A percentile compares a stretch with the other conserved stretches of the same genome.
These are phyloP conservation scores for Rhagonycha fulva DNA, from an alignment of 2,888 invertebrate genomes.

Conservation along the genomic window DNA sequence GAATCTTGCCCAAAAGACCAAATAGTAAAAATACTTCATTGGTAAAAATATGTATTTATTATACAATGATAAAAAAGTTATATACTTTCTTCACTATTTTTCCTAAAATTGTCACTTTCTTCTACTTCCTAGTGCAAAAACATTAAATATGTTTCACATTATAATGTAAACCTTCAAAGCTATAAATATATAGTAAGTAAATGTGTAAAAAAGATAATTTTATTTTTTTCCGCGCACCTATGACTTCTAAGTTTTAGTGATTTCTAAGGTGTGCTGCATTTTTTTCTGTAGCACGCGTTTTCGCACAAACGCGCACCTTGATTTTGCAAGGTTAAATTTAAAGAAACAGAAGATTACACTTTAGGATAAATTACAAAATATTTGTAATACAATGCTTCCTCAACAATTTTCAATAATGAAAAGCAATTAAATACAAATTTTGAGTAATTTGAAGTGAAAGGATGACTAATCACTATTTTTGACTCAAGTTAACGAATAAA, in stretches of 20 bases:
- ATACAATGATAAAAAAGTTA: neutral
- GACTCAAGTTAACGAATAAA: neutral
- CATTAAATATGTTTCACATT: neutral
- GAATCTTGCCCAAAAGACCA: neutral
- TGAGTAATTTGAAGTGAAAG: neutral
- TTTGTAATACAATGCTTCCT: neutral
- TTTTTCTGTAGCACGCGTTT: neutral
- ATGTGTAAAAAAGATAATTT: neutral
- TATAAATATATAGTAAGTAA: neutral
- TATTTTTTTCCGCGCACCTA: neutral
- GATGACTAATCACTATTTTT: neutral
- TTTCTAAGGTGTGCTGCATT: neutral
- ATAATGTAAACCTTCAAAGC: neutral
- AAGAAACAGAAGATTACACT: neutral
- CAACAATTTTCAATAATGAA: neutral
- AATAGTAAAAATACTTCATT: neutral
- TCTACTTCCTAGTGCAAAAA: neutral
- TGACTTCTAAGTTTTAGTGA: neutral
- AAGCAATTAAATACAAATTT: neutral
- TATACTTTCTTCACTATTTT: neutral
- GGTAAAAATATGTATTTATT: no score
- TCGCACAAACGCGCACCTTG: neutral
- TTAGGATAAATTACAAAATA: neutral
- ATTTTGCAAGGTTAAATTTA: neutral
- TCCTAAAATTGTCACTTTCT: neutral